These are phyloP conservation scores for Leptodactylus fuscus DNA, from an alignment of 2,113 vertebrate genomes.

Conservation along the genomic window DNA sequence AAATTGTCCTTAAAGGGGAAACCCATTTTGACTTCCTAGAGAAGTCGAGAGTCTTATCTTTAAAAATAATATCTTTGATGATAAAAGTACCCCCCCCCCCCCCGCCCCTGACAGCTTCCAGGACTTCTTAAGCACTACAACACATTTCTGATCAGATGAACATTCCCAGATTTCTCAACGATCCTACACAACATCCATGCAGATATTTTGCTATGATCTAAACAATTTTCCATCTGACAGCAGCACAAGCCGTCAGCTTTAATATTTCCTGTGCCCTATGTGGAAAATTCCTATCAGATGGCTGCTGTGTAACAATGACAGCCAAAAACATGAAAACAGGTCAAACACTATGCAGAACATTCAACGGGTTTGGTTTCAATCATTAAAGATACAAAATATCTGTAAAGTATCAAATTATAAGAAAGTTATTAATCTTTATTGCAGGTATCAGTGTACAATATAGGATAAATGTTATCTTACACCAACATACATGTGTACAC, in stretches of 20 bases:
- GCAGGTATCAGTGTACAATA: no score
- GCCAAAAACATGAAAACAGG: background rate
- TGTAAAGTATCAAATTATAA: no score
- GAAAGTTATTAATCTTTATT: no score
- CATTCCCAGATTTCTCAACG: background rate
- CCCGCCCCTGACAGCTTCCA: background rate
- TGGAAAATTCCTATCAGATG: background rate
- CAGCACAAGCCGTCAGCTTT: background rate
- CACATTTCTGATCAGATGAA: background rate
- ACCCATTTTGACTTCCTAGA: background rate
- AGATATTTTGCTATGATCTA: background rate
- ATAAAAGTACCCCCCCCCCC: background rate
- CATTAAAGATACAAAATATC: no score
- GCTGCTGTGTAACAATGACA: background rate
- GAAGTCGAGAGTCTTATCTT: background rate
- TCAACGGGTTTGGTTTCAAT: no score
- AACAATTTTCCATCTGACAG: background rate
- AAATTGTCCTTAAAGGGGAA: background rate
- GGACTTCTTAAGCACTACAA: background rate
- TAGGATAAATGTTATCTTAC: no score
- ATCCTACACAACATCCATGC: background rate
- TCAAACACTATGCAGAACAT: no score
- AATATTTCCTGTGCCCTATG: background rate
- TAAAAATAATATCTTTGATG: background rate
- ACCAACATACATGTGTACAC: no score